Evolutionary conservation across 2,888 invertebrate species (phyloP).

Genomic region (Girardia tigrina): DNA sequence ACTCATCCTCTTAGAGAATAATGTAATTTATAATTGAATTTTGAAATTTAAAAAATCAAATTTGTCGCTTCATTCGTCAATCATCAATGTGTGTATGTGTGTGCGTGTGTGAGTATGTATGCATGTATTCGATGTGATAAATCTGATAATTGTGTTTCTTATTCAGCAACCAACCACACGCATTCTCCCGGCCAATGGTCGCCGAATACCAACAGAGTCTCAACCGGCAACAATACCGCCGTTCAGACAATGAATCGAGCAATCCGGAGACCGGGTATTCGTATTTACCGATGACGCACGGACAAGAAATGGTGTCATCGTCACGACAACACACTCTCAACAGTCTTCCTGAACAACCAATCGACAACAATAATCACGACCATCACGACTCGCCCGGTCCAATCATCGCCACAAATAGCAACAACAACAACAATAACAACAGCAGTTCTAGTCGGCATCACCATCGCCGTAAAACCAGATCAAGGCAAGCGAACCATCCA

Average conservation of each 20-base stretch:
- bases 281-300: background rate
- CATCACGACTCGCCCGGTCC: background rate
- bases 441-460: conserved; percentile 10
- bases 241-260: background rate
- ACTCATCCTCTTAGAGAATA: no score
- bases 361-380: conserved; percentile 13
- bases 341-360: conserved; percentile 1
- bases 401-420: background rate
- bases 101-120: no score
- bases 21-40: no score
- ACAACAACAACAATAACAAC: background rate
- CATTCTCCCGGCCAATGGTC: background rate
- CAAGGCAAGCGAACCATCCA: background rate
- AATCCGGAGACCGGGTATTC: conserved; percentile 4
- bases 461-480: conserved; percentile 1
- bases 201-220: conserved; percentile 16
- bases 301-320: background rate
- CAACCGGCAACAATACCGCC: conserved; percentile 15
- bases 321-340: background rate
- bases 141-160: background rate
- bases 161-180: conserved; percentile 18
- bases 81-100: no score
- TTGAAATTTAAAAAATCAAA: no score
- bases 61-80: no score
- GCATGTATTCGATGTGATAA: no score